Evolutionary conservation across 2,888 invertebrate genomes (phyloP).

Genomic region (Coelogynopora nodosa): DNA sequence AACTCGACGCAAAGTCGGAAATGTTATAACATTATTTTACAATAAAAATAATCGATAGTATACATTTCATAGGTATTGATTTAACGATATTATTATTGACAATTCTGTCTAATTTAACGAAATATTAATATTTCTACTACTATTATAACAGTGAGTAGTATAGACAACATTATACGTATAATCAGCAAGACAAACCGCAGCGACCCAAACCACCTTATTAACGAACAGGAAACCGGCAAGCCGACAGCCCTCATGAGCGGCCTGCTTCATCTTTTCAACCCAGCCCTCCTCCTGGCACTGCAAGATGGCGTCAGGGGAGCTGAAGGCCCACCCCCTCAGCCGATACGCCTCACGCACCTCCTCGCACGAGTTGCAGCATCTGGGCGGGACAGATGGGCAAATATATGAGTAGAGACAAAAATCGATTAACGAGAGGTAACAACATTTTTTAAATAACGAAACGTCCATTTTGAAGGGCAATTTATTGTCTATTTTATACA

Average conservation of each 20-base stretch:
- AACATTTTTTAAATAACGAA: too few species aligned
- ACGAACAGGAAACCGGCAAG: slow-evolving; percentile 90
- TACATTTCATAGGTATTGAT: too few species aligned
- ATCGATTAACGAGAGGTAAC: too few species aligned
- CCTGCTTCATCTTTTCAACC: slow-evolving; percentile 16
- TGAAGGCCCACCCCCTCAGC: slow-evolving; percentile 76
- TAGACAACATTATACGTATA: background rate
- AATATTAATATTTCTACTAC: background rate
- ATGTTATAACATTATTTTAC: too few species aligned
- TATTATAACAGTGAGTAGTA: background rate
- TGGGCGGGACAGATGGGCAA: too few species aligned
- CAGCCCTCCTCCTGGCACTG: slow-evolving; percentile 78
- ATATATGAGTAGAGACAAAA: too few species aligned
- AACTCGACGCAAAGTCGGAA: too few species aligned
- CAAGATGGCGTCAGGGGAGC: slow-evolving; percentile 71
- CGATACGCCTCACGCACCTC: slow-evolving; percentile 89
- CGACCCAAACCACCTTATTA: slow-evolving; percentile 76
- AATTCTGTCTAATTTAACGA: background rate
- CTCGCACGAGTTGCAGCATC: slow-evolving; percentile 94
- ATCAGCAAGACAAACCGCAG: slow-evolving; percentile 55
- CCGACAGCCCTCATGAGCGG: slow-evolving; percentile 77
- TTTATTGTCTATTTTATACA: too few species aligned
- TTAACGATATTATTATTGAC: background rate
- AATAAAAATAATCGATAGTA: too few species aligned
- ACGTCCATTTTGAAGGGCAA: too few species aligned